Conservation (phyloP, 1,140 invertebrate genomes). For the Lasioglossum albipes region DNA sequence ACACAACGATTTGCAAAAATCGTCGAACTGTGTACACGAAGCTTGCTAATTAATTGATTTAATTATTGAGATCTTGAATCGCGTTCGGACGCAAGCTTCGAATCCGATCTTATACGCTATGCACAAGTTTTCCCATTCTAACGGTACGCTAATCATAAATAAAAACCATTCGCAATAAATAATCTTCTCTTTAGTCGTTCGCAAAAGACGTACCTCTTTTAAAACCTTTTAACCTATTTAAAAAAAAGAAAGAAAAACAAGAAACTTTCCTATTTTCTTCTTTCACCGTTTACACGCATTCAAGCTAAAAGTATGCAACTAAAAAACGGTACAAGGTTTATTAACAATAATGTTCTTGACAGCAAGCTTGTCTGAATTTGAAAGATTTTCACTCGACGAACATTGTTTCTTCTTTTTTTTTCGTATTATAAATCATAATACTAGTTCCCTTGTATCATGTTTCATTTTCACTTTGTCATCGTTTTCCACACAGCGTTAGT, state of each 20-base stretch:
- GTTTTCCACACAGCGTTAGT: neutral
- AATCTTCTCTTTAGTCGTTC: neutral
- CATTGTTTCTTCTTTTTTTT: neutral
- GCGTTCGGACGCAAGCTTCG: no score
- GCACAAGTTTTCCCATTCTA: neutral
- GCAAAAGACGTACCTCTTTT: neutral
- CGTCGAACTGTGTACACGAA: neutral
- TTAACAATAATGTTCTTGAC: neutral
- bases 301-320: neutral
- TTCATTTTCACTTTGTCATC: neutral
- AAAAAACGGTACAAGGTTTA: neutral
- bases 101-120: no score
- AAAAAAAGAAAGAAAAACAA: neutral
- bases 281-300: neutral
- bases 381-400: slow-evolving; percentile 18
- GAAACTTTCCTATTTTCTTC: neutral
- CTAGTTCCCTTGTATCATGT: neutral
- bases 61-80: neutral
- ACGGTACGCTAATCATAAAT: neutral
- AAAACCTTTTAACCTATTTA: no score
- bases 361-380: neutral
- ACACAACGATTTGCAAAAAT: neutral
- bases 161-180: neutral
- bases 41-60: neutral
- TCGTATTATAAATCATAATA: neutral